These are phyloP conservation scores for Rhynchophorus ferrugineus DNA, from an alignment of 1,140 invertebrate species.

Conservation along the genomic window DNA sequence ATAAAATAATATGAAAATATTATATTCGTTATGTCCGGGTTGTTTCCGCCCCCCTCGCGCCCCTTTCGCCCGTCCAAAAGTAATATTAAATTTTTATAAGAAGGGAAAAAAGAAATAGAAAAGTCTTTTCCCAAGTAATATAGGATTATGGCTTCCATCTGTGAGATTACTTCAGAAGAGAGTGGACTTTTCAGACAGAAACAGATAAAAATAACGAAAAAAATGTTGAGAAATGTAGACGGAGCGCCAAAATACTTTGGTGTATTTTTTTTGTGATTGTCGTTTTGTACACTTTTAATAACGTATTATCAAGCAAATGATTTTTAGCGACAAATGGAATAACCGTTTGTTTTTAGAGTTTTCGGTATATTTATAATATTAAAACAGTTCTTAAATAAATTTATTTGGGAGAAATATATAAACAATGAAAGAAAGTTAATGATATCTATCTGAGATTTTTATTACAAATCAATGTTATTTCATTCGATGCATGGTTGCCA, in stretches of 20 bases:
- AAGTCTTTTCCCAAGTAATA: constrained; percentile 41
- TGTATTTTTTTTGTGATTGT: background rate
- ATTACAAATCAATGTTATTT: no score
- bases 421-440: no score
- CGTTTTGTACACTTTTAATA: no score
- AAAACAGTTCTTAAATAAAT: no score
- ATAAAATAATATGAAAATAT: constrained; percentile 20
- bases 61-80: constrained; percentile 21
- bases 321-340: no score
- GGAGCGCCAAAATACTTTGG: constrained; percentile 2
- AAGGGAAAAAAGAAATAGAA: constrained; percentile 41
- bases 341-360: no score
- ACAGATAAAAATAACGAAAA: constrained; percentile 34
- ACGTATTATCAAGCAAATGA: no score
- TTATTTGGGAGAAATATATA: no score
- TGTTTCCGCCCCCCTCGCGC: constrained; percentile 3
- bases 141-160: constrained; percentile 43
- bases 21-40: constrained; percentile 16
- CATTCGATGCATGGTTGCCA: no score
- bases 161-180: constrained; percentile 42
- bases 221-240: constrained; percentile 7
- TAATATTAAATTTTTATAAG: constrained; percentile 43
- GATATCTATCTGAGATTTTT: no score
- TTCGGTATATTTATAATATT: no score
- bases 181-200: constrained; percentile 46